A percentile compares a stretch with the other conserved stretches of the same genome.
phyloP scores from a whole-genome alignment of 2,888 invertebrate genomes.

The Megastigmus dorsalis region DNA sequence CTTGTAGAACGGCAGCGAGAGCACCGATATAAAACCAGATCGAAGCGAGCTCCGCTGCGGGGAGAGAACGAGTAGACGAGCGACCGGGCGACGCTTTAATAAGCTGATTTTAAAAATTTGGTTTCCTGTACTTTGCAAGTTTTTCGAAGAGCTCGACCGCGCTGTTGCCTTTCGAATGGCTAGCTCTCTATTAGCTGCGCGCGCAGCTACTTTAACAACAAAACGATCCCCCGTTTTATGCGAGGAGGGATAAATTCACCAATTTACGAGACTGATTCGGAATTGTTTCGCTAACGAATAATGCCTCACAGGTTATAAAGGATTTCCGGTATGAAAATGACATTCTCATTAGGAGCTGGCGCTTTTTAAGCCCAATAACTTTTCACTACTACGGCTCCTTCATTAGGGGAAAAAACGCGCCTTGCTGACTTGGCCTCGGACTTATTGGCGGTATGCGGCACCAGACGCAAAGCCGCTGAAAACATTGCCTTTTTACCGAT shows the following conservation, averaged over 20 bases:
- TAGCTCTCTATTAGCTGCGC: neutral
- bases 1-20: neutral
- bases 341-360: neutral
- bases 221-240: constrained; percentile 13
- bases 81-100: constrained; percentile 12
- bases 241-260: constrained; percentile 4
- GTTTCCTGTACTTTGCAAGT: constrained; percentile 27
- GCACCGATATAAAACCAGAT: constrained; percentile 32
- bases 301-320: constrained; percentile 1
- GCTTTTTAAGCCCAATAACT: too few relatives aligned
- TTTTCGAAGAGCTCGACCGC: constrained; percentile 8
- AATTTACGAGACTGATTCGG: constrained; percentile 14
- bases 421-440: too few relatives aligned
- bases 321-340: constrained; percentile 7
- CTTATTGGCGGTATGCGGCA: too few relatives aligned
- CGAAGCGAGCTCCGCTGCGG: neutral
- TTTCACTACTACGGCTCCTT: too few relatives aligned
- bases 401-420: too few relatives aligned
- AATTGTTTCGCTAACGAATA: constrained; percentile 15
- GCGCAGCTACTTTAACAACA: too few relatives aligned
- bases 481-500: too few relatives aligned
- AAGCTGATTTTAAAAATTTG: constrained; percentile 30
- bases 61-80: constrained; percentile 4
- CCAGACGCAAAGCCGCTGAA: too few relatives aligned
- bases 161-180: neutral